Evolutionary conservation across 2,797 vertebrate genomes (phyloP), one percentile per base, ranked within the genome.

Genomic region (Spea hammondii): DNA sequence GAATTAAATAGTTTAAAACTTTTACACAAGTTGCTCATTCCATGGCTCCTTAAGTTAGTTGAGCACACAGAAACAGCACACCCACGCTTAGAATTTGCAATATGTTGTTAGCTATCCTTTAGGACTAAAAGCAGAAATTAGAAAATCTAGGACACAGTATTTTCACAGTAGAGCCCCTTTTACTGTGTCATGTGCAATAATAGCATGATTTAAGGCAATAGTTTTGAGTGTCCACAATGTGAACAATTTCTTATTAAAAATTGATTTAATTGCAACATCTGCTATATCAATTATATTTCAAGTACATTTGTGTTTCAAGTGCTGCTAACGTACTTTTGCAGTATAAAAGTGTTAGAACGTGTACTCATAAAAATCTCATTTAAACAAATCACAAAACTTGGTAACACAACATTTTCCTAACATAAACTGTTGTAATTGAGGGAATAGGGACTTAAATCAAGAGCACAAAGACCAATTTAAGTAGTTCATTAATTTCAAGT

Each of bases 221-320:
- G 32, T 17, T 62, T 62, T 62, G 59, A 62, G 59, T 17, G 32
- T 62, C 59, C 59, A 62, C 59, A 62, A 4, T 62, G 59, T 62
- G 59, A 62, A 62, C 12, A 12, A 62, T 62, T 62, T 62, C n/a
- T 12, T 32, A 62, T 62, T 62, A 62, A 62, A 62, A 7, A n/a
- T 17, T 32, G 9, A n/a, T 17, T 62, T 62, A 62, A 62, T 62
- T 62, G 59, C 59, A 17, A 32, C 59, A 62, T n/a, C 59, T 62
- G 59, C 59, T 62, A 62, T 12, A 62, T 9, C 32, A 62, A 62
- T 62, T 32, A 17, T 7, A 17, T 14, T 32, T 12, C 7, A 62
- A 62, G 59, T 44, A 12, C 59, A n/a, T 17, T 62, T 62, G 59
- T 32, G 59, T n/a, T 62, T 62, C 59, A 62, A 62, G n/a, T 17